Base-by-base conservation (phyloP, 2,888 invertebrate species). In the Mesorhabditis spiculigera region DNA sequence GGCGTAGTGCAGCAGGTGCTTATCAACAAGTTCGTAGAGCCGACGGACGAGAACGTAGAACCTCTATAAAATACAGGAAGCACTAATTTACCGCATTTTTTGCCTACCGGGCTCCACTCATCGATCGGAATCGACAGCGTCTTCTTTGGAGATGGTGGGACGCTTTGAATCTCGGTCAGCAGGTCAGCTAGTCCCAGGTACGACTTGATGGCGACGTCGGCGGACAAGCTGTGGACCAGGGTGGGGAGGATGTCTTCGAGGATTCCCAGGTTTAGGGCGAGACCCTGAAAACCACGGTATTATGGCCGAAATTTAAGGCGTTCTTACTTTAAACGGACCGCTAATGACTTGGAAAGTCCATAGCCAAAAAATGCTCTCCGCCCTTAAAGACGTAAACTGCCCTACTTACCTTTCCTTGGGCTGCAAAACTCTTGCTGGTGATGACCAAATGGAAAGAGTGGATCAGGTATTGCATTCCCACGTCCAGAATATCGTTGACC, bases 201-300 rank as follows among this genome's bases (percentile, higher is more conserved):
- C 73, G 93, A 91, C 70, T 91, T 90, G 86, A 94, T 93, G 0
- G 93, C 91, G 85, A 92, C 92, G 74, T 93, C 93, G 0, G 93
- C 90, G 0, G 92, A 91, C 58, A 94, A 89, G 72, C 91, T 90
- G 73, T 92, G 92, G 1, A 93, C 91, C 0, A 93, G 92, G 10
- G 91, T 90, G 41, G 92, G 88, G 74, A 95, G 89, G 78, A 92
- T 91, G 71, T 93, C 92, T 85, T 93, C 93, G 10, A 95, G 87
- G 0, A 91, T 89, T 45, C 90, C 90, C 69, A 92, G 90, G 83
- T 91, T 91, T 89, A 91, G 91, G 6, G 91, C 91, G 73, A 91
- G 88, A 74, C 91, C 91, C 81, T 86, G 71, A 70, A 81, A 41
- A 66, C 43, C 44, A 4, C 50, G 28, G 16, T 42, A 45, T 41